phyloP scores from a whole-genome alignment of 2,888 invertebrate genomes.

The Unio pictorum region DNA sequence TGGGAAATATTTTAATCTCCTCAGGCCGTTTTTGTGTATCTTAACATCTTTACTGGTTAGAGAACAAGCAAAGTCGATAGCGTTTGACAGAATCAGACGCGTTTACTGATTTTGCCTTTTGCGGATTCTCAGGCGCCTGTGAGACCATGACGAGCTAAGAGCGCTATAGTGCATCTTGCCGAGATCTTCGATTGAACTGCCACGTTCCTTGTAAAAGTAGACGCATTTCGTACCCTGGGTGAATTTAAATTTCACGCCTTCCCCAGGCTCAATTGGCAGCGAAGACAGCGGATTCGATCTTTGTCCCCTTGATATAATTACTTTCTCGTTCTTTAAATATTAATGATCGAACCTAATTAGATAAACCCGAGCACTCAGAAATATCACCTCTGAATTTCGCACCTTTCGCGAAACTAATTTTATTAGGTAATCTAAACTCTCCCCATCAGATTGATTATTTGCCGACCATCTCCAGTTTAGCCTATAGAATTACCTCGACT shows the following conservation, averaged over 20 bases:
- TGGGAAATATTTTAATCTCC: no score
- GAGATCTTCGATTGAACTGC: conserved; percentile 33
- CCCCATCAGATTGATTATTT: conserved; percentile 25
- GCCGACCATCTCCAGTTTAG: no score
- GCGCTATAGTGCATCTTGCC: conserved; percentile 31
- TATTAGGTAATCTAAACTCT: conserved; percentile 42
- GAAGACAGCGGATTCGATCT: conserved; percentile 50
- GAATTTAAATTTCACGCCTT: conserved; percentile 57
- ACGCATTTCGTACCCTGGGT: conserved; percentile 49
- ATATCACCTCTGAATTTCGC: conserved; percentile 49
- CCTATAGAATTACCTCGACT: no score
- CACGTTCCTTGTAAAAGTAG: conserved; percentile 46
- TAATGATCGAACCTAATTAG: conserved; percentile 52
- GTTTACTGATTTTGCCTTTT: conserved; percentile 29
- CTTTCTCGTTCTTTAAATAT: conserved; percentile 51
- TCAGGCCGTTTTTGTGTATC: no score
- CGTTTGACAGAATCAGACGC: no score
- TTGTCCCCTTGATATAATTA: conserved; percentile 49
- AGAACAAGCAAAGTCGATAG: no score
- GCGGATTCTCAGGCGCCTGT: conserved; percentile 30
- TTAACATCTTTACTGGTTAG: no score
- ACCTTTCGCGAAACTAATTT: conserved; percentile 49
- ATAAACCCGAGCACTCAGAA: conserved; percentile 47
- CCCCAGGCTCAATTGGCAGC: conserved; percentile 29
- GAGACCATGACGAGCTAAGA: conserved; percentile 25